These are phyloP conservation scores for Protobothrops flavoviridis DNA, from an alignment of 2,113 vertebrate species.

Conservation along the genomic window DNA sequence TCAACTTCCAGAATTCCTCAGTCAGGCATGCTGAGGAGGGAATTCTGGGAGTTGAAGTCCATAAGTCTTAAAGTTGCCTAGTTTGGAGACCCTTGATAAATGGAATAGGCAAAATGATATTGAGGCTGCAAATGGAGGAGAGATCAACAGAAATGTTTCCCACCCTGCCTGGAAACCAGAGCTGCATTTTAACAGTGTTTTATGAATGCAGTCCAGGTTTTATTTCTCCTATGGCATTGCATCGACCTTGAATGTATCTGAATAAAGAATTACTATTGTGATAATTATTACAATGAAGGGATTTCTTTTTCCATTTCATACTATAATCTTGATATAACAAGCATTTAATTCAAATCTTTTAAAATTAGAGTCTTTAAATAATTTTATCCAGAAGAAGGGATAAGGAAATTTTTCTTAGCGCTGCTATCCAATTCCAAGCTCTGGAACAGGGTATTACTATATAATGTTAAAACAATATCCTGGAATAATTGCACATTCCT, in stretches of 20 bases:
- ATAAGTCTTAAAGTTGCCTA: not conserved
- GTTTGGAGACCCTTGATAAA: not conserved
- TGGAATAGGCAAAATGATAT: not conserved
- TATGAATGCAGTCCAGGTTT: not conserved
- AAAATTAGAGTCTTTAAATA: conserved; percentile 26
- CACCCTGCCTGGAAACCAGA: not conserved
- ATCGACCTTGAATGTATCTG: not conserved
- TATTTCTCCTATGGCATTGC: not conserved
- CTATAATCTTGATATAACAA: not conserved
- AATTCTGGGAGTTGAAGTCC: not conserved
- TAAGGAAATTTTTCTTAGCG: conserved; percentile 45
- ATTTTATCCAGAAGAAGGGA: conserved; percentile 14
- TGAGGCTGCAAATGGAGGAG: not conserved
- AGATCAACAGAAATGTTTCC: not conserved
- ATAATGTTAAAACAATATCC: conserved; percentile 52
- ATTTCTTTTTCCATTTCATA: conserved; percentile 21
- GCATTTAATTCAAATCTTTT: conserved; percentile 33
- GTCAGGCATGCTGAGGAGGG: not conserved
- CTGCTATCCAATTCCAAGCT: conserved; percentile 38
- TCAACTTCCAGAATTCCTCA: not conserved
- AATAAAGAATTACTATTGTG: conserved; percentile 5
- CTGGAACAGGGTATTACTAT: conserved; percentile 29
- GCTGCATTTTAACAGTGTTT: not conserved
- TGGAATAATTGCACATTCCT: conserved; percentile 56
- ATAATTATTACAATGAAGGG: not conserved